Conservation (phyloP, 2,113 vertebrate species). For the Axis porcinus region DNA sequence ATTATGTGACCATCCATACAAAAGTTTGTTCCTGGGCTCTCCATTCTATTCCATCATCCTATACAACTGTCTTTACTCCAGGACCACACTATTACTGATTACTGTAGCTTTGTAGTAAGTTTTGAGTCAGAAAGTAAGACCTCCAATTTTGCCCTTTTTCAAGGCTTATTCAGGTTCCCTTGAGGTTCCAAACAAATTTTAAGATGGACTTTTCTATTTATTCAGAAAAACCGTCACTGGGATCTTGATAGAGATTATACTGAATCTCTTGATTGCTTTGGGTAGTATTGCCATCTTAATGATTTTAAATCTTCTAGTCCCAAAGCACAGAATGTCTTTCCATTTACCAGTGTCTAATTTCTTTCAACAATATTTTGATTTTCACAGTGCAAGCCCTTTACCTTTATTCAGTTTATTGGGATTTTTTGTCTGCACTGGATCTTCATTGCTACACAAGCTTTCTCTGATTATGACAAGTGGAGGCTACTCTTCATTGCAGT, state of each 20-base stretch:
- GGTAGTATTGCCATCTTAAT: background rate
- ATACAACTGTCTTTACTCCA: background rate
- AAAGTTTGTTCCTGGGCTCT: background rate
- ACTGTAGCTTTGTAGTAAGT: background rate
- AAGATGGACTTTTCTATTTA: background rate
- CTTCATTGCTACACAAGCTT: background rate
- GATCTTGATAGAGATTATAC: background rate
- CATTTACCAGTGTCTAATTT: background rate
- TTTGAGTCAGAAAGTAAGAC: background rate
- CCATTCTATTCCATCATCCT: background rate
- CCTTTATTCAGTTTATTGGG: background rate
- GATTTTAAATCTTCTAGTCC: background rate
- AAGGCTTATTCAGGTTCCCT: background rate
- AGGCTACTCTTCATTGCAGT: background rate
- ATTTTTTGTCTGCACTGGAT: background rate
- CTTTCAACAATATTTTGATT: background rate
- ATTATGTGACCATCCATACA: background rate
- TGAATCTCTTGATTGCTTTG: background rate
- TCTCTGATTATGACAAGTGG: background rate
- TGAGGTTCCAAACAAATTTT: background rate
- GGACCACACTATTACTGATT: background rate
- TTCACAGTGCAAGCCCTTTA: background rate
- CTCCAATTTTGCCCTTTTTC: background rate
- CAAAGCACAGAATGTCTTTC: background rate
- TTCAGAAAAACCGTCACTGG: background rate